Evolutionary conservation across 2,113 vertebrate genomes (phyloP).

Genomic region (Siphamia tubifer): DNA sequence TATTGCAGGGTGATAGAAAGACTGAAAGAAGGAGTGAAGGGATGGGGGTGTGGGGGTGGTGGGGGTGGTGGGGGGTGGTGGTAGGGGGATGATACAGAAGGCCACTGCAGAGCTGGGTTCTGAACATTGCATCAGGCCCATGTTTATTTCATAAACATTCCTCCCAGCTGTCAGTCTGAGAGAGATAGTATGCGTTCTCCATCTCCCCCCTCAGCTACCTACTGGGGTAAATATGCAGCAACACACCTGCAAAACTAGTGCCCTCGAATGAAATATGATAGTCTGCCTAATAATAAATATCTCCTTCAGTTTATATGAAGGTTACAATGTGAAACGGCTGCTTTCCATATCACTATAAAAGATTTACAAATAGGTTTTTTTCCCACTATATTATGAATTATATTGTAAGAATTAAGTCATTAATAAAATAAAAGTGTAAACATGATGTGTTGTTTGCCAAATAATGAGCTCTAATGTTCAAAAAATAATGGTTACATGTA

Average conservation of each 20-base stretch:
- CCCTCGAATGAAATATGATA: constrained; percentile 33
- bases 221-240: constrained; percentile 62
- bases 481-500: no score
- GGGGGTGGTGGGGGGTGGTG: constrained; percentile 6
- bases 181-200: constrained; percentile 32
- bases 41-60: constrained; percentile 1
- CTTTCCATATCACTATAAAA: no score
- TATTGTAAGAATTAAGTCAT: no score
- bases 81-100: constrained; percentile 47
- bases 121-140: constrained; percentile 72
- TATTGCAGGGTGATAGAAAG: constrained; percentile 34
- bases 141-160: constrained; percentile 80
- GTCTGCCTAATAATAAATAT: constrained; percentile 34
- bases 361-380: no score
- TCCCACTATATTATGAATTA: no score
- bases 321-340: constrained; percentile 10
- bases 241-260: constrained; percentile 59
- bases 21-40: constrained; percentile 42
- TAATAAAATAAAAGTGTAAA: no score
- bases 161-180: constrained; percentile 71
- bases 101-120: constrained; percentile 62
- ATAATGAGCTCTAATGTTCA: no score
- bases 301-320: constrained; percentile 1
- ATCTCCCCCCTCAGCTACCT: constrained; percentile 45
- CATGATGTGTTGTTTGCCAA: no score